phyloP scores from a whole-genome alignment of 2,888 invertebrate species.

The Pyrocoelia pectoralis region DNA sequence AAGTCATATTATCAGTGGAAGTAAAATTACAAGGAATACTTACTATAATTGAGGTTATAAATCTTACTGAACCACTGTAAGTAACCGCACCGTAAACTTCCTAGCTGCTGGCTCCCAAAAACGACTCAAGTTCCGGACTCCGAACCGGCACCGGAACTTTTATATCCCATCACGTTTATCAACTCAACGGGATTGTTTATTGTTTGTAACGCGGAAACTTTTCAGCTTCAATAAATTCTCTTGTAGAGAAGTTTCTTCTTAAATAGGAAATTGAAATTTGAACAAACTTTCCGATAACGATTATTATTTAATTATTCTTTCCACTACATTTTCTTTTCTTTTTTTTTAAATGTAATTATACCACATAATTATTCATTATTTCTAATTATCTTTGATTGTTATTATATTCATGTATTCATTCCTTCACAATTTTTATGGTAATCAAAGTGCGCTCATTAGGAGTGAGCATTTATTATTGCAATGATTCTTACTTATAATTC shows the following conservation, averaged over 20 bases:
- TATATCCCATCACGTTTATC: conserved; percentile 50
- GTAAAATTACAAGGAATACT: conserved; percentile 33
- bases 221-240: conserved; percentile 34
- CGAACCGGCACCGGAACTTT: conserved; percentile 50
- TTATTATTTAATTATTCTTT: conserved; percentile 9
- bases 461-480: no score
- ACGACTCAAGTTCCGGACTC: conserved; percentile 52
- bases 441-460: no score
- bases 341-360: background rate
- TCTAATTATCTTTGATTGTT: no score
- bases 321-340: background rate
- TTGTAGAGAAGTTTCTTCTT: conserved; percentile 19
- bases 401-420: no score
- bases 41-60: conserved; percentile 38
- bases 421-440: no score
- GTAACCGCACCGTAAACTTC: conserved; percentile 46
- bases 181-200: conserved; percentile 42
- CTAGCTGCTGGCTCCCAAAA: conserved; percentile 51
- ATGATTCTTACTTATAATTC: no score
- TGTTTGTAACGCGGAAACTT: conserved; percentile 40
- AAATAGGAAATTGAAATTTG: conserved; percentile 10
- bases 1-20: conserved; percentile 29
- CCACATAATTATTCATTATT: background rate
- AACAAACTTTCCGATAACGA: conserved; percentile 13
- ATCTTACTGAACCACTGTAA: conserved; percentile 37